Percentiles rank a stretch among this genome's conserved stretches.
Evolutionary conservation across 2,888 invertebrate species (phyloP).

Genomic region (Belgica antarctica): DNA sequence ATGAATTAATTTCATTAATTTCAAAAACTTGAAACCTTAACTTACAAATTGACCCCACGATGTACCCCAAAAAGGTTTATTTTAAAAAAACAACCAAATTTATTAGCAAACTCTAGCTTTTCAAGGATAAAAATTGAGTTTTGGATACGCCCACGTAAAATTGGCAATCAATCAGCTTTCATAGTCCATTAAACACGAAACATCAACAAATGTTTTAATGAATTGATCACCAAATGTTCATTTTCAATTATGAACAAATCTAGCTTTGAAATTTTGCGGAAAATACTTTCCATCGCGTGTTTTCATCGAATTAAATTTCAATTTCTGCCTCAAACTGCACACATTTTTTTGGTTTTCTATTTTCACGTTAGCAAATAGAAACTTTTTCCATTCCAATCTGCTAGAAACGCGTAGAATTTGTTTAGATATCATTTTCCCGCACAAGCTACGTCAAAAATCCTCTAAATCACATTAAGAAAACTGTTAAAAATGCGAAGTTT

Average conservation of each 20-base stretch:
- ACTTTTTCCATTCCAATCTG: constrained; percentile 13
- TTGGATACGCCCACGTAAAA: not conserved
- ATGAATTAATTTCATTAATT: too few relatives aligned
- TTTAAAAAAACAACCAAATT: constrained; percentile 4
- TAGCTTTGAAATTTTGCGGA: not conserved
- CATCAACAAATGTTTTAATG: not conserved
- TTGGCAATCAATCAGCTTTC: not conserved
- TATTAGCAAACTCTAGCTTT: not conserved
- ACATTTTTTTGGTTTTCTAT: constrained; percentile 22
- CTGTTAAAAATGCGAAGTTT: not conserved
- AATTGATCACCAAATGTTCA: constrained; percentile 30
- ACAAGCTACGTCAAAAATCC: constrained; percentile 13
- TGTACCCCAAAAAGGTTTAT: too few relatives aligned
- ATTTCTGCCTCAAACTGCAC: constrained; percentile 36
- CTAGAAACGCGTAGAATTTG: not conserved
- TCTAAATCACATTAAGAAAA: constrained; percentile 21
- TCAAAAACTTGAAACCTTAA: too few relatives aligned
- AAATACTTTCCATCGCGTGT: constrained; percentile 34
- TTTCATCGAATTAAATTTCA: constrained; percentile 41
- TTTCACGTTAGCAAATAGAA: not conserved
- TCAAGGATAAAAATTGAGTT: constrained; percentile 27
- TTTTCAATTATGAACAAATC: constrained; percentile 33
- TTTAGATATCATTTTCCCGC: constrained; percentile 31
- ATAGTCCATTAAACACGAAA: not conserved
- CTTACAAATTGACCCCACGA: too few relatives aligned